Evolutionary conservation across 2,113 vertebrate genomes (phyloP), one percentile per base, ranked within the genome.

Genomic region (Zosterops japonicus): DNA sequence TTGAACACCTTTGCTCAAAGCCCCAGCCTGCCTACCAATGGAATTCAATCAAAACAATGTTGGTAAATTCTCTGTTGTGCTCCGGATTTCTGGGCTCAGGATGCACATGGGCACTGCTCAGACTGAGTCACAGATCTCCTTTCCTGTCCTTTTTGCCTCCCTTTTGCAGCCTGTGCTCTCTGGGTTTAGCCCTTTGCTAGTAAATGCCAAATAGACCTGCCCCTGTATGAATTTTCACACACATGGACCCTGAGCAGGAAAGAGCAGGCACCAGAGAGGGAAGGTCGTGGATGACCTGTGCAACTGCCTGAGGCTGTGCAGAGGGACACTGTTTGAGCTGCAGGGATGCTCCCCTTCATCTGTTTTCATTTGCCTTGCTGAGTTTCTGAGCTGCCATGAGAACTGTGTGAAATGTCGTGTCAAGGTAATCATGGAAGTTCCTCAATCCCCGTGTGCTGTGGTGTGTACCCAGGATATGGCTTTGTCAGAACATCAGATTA

Each of bases 91-190:
- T 47, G 46, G 21, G 46, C 21, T 47, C 21, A 47, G 46, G 21
- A 47, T 47, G 46, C 11, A 47, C 46, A 47, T 19, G 44, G 42
- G 33, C 61, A 28, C 60, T 72, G 57, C 44, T 23, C 44, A 60
- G 20, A 16, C 20, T 60, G 29, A 36, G 42, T 55, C 86, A 75
- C 17, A 39, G 17, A 63, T 7, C 3, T 0, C 3, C 9, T 68
- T 71, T 47, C 20, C 35, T 75, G 14, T 7, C 1, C 1, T 5
- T 53, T 85, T 71, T 56, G 2, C 14, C 3, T 68, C 5, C 3
- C 3, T 46, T 67, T 52, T 60, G 35, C 42, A 68, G 70, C 11
- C 10, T 1, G 0, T 28, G 8, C 6, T 52, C 16, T 39, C 20
- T 25, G 29, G 5, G 3, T 55, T 75, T 64, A 36, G 21, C 6